Conservation (phyloP, 1,140 invertebrate genomes). For the Apis laboriosa region DNA sequence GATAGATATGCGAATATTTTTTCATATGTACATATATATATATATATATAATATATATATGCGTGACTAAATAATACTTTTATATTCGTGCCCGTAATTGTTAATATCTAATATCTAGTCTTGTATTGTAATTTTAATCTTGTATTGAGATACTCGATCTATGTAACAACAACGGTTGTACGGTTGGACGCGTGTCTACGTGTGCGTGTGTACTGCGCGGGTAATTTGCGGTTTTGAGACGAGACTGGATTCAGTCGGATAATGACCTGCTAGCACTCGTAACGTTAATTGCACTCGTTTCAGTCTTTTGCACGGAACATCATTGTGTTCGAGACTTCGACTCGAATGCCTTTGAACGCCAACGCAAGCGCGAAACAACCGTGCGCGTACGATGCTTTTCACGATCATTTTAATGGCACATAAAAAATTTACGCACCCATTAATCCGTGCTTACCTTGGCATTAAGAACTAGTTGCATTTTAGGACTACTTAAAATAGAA, state of each 20-base stretch:
- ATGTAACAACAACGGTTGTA: neutral
- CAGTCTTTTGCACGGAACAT: constrained; percentile 46
- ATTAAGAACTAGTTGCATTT: constrained; percentile 42
- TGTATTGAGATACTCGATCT: constrained; percentile 25
- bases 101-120: constrained; percentile 50
- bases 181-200: constrained; percentile 20
- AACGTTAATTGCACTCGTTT: constrained; percentile 62
- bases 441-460: constrained; percentile 41
- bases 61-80: constrained; percentile 11
- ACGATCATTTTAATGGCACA: constrained; percentile 57
- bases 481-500: constrained; percentile 32
- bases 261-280: constrained; percentile 53
- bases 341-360: constrained; percentile 12
- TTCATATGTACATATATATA: neutral
- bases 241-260: constrained; percentile 50
- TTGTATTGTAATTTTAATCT: constrained; percentile 24
- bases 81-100: constrained; percentile 56
- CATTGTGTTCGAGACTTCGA: constrained; percentile 18
- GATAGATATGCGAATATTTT: neutral
- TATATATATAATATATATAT: too few relatives aligned
- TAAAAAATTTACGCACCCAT: constrained; percentile 62
- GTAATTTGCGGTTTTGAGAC: constrained; percentile 54
- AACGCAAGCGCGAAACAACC: constrained; percentile 8
- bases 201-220: constrained; percentile 4
- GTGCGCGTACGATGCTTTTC: constrained; percentile 39